A percentile compares a stretch with the other conserved stretches of the same genome.
phyloP scores from a whole-genome alignment of 2,113 vertebrate species.

The Semnornis frantzii region DNA sequence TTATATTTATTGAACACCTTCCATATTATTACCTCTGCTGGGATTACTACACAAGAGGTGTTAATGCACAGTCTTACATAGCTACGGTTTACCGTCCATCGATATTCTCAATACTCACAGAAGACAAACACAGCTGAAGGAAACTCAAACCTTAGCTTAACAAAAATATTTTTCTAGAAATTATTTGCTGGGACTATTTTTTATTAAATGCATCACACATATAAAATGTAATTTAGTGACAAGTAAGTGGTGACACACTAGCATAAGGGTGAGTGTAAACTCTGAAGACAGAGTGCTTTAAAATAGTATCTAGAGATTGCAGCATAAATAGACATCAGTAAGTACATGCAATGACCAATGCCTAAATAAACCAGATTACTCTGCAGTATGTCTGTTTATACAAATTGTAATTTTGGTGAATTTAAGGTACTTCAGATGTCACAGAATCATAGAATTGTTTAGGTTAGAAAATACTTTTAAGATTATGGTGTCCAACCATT shows the following conservation, averaged over 20 bases:
- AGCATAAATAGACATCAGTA: background rate
- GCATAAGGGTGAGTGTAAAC: background rate
- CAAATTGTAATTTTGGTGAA: background rate
- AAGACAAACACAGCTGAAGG: background rate
- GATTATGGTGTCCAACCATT: too few species aligned
- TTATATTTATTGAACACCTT: background rate
- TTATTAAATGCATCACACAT: background rate
- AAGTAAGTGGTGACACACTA: background rate
- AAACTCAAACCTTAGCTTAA: background rate
- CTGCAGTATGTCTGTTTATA: background rate
- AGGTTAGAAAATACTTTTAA: too few species aligned
- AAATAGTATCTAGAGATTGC: background rate
- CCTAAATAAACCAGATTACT: background rate
- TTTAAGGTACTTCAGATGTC: background rate
- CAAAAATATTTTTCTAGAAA: background rate
- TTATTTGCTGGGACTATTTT: background rate
- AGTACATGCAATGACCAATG: background rate
- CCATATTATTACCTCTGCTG: background rate
- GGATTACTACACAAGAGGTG: background rate
- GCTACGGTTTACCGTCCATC: background rate
- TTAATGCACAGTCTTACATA: background rate
- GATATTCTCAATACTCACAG: background rate
- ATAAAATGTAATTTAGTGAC: background rate
- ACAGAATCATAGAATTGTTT: too few species aligned
- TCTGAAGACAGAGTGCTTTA: background rate